Evolutionary conservation across 2,888 invertebrate genomes (phyloP).

Genomic region (Rhaphigaster nebulosa): DNA sequence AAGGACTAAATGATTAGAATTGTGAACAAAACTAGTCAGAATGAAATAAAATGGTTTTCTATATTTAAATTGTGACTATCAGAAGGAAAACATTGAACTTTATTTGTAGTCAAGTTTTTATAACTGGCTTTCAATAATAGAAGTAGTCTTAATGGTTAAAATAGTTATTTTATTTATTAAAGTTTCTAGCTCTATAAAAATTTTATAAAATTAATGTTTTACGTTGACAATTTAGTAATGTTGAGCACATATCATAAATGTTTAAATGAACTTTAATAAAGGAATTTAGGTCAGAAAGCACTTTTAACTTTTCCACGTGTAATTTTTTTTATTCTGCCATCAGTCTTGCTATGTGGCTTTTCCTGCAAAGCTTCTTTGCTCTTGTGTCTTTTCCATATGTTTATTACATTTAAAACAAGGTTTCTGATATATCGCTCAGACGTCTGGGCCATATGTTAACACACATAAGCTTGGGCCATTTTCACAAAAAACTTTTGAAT

Average conservation of each 20-base stretch:
- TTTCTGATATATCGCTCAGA: too few species aligned
- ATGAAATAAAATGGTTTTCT: constrained; percentile 25
- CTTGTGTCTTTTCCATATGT: too few species aligned
- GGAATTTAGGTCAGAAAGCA: constrained; percentile 13
- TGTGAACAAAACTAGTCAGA: constrained; percentile 40
- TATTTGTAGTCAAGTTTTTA: background rate
- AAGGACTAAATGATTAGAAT: constrained; percentile 17
- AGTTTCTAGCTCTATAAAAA: constrained; percentile 13
- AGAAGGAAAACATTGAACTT: background rate
- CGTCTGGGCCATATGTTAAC: too few species aligned
- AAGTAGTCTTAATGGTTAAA: background rate
- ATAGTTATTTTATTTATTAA: constrained; percentile 38
- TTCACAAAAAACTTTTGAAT: too few species aligned
- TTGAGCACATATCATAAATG: constrained; percentile 46
- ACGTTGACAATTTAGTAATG: constrained; percentile 40
- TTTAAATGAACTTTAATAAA: constrained; percentile 37
- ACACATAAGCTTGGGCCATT: too few species aligned
- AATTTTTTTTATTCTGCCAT: background rate
- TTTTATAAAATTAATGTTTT: constrained; percentile 33
- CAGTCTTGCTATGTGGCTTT: background rate
- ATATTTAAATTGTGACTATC: background rate
- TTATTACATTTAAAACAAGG: too few species aligned
- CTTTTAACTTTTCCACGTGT: background rate
- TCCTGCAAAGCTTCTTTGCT: background rate
- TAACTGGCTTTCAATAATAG: constrained; percentile 13